Base-by-base conservation (phyloP, 1,140 invertebrate species). In the Drosophila lacteicornis region DNA sequence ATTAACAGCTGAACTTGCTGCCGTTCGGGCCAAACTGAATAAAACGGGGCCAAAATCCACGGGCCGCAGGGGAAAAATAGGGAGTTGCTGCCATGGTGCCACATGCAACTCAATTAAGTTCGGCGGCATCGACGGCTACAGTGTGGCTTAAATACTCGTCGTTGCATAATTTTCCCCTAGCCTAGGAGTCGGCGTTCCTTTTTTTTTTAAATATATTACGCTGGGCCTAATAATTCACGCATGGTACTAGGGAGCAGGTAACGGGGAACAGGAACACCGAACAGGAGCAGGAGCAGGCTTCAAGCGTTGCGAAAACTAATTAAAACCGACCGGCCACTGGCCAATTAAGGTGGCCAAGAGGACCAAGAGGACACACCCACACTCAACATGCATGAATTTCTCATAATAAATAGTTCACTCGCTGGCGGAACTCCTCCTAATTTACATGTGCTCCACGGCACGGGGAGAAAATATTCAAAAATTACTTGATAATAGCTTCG, bases 41-140 rank as follows among this genome's bases (percentile, higher is more conserved):
- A 56, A 58, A 49, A 50, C 38, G 36, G 66, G 69, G 27, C 33
- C 49, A n/a, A 46, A 47, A 73, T 60, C 55, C 70, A 50, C 17
- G 9, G 17, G 11, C 27, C 66, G 17, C n/a, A 33, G 40, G 63
- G 67, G 51, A 49, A 33, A 19, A 67, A 33, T 22, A 3, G 27
- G 38, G 13, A 30, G 30, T 56, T 8, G 50, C 65, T 79, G 73
- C 11, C 25, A 36, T 36, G 33, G 74, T 46, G 53, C 63, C 50
- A 63, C 84, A 75, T 90, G 84, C 80, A 88, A 88, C 84, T 88
- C 84, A 88, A 88, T 88, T 88, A 88, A 84, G 79, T 90, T 90
- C 69, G 73, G 82, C 62, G 56, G 83, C 78, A 66, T 71, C 66
- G 68, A 59, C 75, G 60, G 71, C 70, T 55, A 50, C 62, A 58